phyloP scores from a whole-genome alignment of 2,888 invertebrate species.

The Hartigia nigra region DNA sequence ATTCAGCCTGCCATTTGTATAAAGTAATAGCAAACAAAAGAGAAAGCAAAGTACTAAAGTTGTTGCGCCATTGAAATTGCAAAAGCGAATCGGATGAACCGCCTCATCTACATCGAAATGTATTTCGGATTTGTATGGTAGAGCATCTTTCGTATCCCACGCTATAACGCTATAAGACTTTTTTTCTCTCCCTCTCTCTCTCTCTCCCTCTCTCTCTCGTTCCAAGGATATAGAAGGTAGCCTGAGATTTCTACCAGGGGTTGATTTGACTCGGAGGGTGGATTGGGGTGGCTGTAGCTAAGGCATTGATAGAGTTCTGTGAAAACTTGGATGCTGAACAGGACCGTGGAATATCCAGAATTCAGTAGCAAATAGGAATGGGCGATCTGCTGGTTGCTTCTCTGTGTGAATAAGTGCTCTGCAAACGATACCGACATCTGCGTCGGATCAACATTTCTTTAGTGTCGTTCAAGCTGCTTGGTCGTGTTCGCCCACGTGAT shows the following conservation, averaged over 20 bases:
- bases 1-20: background rate
- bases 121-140: constrained; percentile 15
- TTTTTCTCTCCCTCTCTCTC: background rate
- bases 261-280: background rate
- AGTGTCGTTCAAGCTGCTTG: background rate
- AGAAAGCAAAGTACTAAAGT: background rate
- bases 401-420: background rate
- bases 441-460: background rate
- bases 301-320: background rate
- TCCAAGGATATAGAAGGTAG: background rate
- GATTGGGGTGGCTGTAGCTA: background rate
- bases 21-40: background rate
- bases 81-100: constrained; percentile 18
- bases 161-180: background rate
- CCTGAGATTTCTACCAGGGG: background rate
- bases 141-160: background rate
- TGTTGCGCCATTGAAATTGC: background rate
- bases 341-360: background rate
- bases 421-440: background rate
- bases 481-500: background rate
- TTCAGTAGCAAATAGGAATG: background rate
- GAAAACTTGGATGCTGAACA: background rate
- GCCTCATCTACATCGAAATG: constrained; percentile 25
- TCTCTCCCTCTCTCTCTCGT: background rate
- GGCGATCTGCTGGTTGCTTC: background rate